Percentiles rank a stretch among this genome's conserved stretches.
Conservation (phyloP, 1,140 invertebrate genomes). For the Dysdera silvatica region DNA sequence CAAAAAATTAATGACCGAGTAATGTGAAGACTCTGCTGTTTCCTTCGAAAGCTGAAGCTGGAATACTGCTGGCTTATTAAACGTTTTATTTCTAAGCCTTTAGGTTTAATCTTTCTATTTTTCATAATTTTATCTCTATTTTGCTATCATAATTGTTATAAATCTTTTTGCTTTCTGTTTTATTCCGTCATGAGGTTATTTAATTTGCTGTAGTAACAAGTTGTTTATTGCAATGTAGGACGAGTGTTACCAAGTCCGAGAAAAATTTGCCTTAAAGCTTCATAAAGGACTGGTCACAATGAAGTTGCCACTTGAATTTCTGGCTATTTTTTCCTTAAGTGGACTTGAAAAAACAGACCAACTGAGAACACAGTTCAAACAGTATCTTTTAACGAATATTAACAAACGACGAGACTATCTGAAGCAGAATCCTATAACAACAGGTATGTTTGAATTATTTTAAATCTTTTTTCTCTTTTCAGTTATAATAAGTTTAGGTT, state of each 20-base stretch:
- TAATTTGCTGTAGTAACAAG: too few relatives aligned
- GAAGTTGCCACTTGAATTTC: constrained; percentile 82
- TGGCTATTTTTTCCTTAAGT: constrained; percentile 85
- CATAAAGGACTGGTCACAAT: constrained; percentile 71
- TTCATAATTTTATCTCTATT: too few relatives aligned
- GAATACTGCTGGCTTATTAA: too few relatives aligned
- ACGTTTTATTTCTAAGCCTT: too few relatives aligned
- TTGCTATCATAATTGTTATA: too few relatives aligned
- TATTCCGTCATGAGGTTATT: too few relatives aligned
- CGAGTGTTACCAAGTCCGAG: constrained; percentile 47
- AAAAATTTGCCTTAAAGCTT: constrained; percentile 80
- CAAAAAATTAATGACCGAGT: too few relatives aligned
- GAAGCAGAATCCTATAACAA: constrained; percentile 29
- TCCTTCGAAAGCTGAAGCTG: too few relatives aligned
- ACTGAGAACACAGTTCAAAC: constrained; percentile 51
- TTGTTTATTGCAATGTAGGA: constrained; percentile 10
- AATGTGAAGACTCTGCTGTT: too few relatives aligned
- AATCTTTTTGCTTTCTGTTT: not conserved
- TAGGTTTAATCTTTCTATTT: too few relatives aligned
- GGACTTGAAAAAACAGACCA: constrained; percentile 46
- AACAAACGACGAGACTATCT: constrained; percentile 83
- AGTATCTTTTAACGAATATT: constrained; percentile 81
- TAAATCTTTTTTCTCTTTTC: too few relatives aligned
- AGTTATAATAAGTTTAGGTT: too few relatives aligned
- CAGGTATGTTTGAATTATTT: constrained; percentile 11